Base-by-base conservation (phyloP, 2,888 invertebrate species). In the Elegia similella region DNA sequence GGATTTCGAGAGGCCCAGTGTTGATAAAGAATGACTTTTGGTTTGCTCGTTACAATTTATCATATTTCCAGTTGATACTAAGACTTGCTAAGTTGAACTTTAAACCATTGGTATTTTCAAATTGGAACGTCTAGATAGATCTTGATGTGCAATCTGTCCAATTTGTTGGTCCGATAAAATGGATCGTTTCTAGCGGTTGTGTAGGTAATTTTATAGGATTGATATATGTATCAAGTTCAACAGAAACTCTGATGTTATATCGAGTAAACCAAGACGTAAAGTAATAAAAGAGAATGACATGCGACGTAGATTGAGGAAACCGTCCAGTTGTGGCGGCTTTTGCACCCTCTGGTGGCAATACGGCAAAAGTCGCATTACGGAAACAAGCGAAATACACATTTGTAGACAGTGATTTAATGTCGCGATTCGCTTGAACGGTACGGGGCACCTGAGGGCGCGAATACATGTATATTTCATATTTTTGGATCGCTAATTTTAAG, bases 401-500 rank as follows among this genome's bases (percentile, higher is more conserved):
- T 62, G 55, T 67, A 67, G 64, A 65, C 60, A 65, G 62, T 66
- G 69, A 66, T 62, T 63, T 71, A 71, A 69, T 64, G 74, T 67
- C 72, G 77, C 65, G 73, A 68, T 72, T 77, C 80, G 78, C 82
- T 81, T 74, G 82, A 68, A 73, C 67, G 71, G 75, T 69, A 74
- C 71, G 71, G 72, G 75, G 76, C 81, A 82, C 82, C 86, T 77
- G 84, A 81, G 85, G 89, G 88, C 84, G 88, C 83, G 82, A 82
- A 85, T 81, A 86, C 86, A 84, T 86, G 90, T 88, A 91, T 90
- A 91, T 89, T 91, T 91, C 88, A 88, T 91, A 91, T 91, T 91
- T 91, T 91, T 91, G 91, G 91, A 91, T 90, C 84, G 90, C 91
- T 91, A 90, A 89, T 89, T 90, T 91, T 91, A 91, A 90, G 91